phyloP scores from a whole-genome alignment of 2,113 vertebrate species.

The Felis chaus region DNA sequence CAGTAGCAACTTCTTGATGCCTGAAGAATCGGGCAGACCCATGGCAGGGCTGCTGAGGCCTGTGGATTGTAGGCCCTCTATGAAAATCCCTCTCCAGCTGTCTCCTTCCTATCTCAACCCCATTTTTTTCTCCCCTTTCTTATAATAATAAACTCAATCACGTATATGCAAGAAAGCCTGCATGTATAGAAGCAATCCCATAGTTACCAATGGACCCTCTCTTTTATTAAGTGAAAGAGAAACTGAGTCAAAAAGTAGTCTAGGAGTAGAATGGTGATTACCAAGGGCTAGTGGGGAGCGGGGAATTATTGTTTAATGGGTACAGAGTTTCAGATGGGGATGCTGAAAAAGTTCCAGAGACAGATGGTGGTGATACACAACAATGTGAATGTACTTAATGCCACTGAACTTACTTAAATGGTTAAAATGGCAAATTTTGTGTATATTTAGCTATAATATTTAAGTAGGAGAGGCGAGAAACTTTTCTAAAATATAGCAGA shows the following conservation, averaged over 20 bases:
- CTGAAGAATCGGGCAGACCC: conserved; percentile 86
- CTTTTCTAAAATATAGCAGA: not conserved
- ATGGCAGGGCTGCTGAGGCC: conserved; percentile 89
- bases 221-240: not conserved
- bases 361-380: not conserved
- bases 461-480: not conserved
- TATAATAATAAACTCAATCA: conserved; percentile 45
- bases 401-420: not conserved
- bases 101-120: not conserved
- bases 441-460: not conserved
- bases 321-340: not conserved
- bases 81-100: not conserved
- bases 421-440: not conserved
- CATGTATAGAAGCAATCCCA: not conserved
- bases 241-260: not conserved
- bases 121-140: not conserved
- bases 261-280: not conserved
- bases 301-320: not conserved
- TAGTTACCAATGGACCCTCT: not conserved
- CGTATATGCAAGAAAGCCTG: not conserved
- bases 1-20: conserved; percentile 90
- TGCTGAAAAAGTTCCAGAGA: not conserved
- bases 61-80: no score
- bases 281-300: not conserved
- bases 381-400: not conserved